Evolutionary conservation across 2,797 vertebrate species (phyloP), one percentile per base, ranked within the genome.

Genomic region (Petrocephalus sullivani): DNA sequence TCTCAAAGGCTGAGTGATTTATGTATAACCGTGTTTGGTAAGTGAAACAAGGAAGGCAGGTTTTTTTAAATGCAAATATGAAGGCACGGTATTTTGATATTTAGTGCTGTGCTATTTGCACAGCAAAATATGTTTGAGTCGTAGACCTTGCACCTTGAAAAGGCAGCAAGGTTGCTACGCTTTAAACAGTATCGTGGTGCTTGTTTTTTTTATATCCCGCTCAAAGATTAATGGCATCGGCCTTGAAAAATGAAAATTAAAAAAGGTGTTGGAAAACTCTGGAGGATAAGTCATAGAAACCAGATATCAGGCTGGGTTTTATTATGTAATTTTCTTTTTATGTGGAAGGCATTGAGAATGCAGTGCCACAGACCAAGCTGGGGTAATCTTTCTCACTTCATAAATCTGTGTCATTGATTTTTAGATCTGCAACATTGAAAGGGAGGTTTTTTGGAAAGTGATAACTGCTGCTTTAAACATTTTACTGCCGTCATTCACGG

Each of bases 401-500:
- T 89, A 88, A 89, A 88, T 89, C 89, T 87, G 61, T 88, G 57
- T 86, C 81, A 89, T 89, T 88, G 89, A 89, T 89, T 87, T 87
- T 89, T 88, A 88, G 87, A 88, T 89, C 89, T 61, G 83, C 61
- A 64, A 88, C 87, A 88, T 88, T 88, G 89, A 89, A 84, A 88
- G 54, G 87, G 89, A 85, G 87, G 67, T 75, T 84, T 86, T 88
- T 88, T 81, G 87, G 88, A 89, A 89, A 88, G 87, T 86, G 89
- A 89, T 89, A 88, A 89, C 87, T 86, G 64, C 84, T 86, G 82
- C 89, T 88, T 88, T 89, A 92, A 92, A 93, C 93, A 91, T 58
- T 95, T 93, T 93, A 92, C 93, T 94, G 91, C 92, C 23, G 0
- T 92, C 92, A 90, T 94, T 92, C 89, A 90, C 93, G 92, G 92